phyloP scores from a whole-genome alignment of 2,797 vertebrate species.

The Podarcis siculus region DNA sequence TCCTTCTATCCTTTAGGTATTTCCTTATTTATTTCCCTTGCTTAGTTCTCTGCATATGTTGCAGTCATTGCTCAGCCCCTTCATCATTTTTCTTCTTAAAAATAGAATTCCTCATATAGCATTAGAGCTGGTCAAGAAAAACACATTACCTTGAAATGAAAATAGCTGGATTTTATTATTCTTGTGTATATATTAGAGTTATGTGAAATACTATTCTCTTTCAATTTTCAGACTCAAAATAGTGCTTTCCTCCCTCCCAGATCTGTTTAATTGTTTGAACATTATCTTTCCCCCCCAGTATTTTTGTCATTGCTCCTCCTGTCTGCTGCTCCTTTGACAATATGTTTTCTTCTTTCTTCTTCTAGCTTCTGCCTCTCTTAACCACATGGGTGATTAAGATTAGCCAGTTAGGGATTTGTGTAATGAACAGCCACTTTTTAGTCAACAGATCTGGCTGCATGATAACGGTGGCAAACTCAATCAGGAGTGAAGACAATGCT shows the following conservation, averaged over 20 bases:
- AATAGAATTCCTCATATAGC: background rate
- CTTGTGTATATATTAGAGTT: background rate
- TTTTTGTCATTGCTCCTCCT: background rate
- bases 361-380: background rate
- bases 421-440: background rate
- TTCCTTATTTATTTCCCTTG: slow-evolving; percentile 13
- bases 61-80: background rate
- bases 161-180: slow-evolving; percentile 1
- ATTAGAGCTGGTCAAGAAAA: slow-evolving; percentile 2
- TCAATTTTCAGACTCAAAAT: background rate
- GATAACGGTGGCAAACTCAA: background rate
- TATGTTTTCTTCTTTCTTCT: too few relatives aligned
- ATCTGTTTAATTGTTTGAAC: background rate
- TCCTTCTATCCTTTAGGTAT: slow-evolving; percentile 14
- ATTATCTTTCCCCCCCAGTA: background rate
- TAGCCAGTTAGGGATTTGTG: background rate
- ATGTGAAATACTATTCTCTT: background rate
- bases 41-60: slow-evolving; percentile 21
- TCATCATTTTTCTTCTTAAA: background rate
- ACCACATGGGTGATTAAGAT: background rate
- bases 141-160: background rate
- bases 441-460: background rate
- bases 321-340: background rate
- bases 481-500: background rate
- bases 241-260: background rate